phyloP scores from a whole-genome alignment of 1,140 invertebrate species.

The Drosophila neocordata region DNA sequence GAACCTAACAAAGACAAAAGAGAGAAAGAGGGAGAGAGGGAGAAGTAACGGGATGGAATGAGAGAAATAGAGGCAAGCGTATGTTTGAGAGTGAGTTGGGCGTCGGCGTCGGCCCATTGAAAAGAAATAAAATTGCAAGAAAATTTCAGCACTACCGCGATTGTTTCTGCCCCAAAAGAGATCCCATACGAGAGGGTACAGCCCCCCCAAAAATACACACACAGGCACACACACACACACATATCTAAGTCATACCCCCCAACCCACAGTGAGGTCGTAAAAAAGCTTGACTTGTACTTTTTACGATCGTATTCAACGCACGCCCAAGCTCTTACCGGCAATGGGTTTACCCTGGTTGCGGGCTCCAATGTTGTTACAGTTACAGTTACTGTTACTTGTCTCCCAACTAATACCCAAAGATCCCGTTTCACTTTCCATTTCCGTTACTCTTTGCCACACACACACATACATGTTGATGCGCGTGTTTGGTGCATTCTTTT shows the following conservation, averaged over 20 bases:
- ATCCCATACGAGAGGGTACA: not conserved
- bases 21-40: not conserved
- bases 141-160: not conserved
- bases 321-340: conserved; percentile 23
- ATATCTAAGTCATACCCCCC: not conserved
- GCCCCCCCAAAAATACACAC: not conserved
- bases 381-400: conserved; percentile 5
- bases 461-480: not conserved
- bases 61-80: not conserved
- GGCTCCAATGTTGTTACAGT: not conserved
- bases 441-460: not conserved
- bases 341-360: conserved; percentile 18
- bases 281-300: conserved; percentile 30
- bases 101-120: conserved; percentile 22
- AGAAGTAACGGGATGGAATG: not conserved
- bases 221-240: not conserved
- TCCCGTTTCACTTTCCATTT: conserved; percentile 5
- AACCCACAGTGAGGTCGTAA: conserved; percentile 18
- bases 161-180: conserved; percentile 7
- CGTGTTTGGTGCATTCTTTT: conserved; percentile 7
- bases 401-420: conserved; percentile 4
- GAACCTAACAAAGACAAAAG: not conserved
- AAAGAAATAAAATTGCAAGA: conserved; percentile 29
- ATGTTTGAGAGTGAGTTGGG: not conserved
- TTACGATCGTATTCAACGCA: conserved; percentile 30